Percentiles rank a stretch among this genome's conserved stretches.
Evolutionary conservation across 2,888 invertebrate genomes (phyloP).

Genomic region (Drosophila maculinotata): DNA sequence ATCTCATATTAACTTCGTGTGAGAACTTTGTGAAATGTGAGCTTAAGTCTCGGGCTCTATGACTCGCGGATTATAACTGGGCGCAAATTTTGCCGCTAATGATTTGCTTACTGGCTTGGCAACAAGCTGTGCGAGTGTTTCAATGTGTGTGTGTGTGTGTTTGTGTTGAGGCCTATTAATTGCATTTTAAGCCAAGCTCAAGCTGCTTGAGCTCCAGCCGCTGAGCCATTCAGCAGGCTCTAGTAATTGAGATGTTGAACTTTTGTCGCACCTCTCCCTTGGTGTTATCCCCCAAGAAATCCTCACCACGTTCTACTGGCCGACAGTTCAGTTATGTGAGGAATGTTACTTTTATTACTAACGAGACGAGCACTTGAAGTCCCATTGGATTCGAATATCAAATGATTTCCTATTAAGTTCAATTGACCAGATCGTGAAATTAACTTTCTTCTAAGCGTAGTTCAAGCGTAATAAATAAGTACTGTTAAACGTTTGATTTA

Average conservation of each 20-base stretch:
- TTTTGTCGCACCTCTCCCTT: constrained; percentile 21
- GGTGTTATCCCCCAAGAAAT: background rate
- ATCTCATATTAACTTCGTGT: constrained; percentile 67
- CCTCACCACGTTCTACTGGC: background rate
- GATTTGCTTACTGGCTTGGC: constrained; percentile 73
- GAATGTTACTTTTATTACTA: constrained; percentile 47
- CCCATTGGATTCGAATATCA: constrained; percentile 1
- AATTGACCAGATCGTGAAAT: constrained; percentile 7
- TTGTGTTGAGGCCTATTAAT: constrained; percentile 52
- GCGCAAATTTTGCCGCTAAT: constrained; percentile 68
- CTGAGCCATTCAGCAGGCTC: constrained; percentile 48
- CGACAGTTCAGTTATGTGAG: constrained; percentile 27
- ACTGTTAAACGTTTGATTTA: too few species aligned
- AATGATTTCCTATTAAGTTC: constrained; percentile 1
- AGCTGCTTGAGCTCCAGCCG: constrained; percentile 27
- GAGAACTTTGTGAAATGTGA: constrained; percentile 63
- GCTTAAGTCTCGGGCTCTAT: constrained; percentile 15
- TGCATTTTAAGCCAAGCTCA: constrained; percentile 58
- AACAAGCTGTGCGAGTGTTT: constrained; percentile 46
- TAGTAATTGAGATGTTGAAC: constrained; percentile 66
- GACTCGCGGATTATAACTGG: constrained; percentile 66
- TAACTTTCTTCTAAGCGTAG: background rate
- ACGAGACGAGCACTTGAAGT: constrained; percentile 34
- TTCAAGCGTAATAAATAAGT: constrained; percentile 5
- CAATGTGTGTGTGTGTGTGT: constrained; percentile 7